phyloP scores from a whole-genome alignment of 2,113 vertebrate species.

The Spheniscus mendiculus region DNA sequence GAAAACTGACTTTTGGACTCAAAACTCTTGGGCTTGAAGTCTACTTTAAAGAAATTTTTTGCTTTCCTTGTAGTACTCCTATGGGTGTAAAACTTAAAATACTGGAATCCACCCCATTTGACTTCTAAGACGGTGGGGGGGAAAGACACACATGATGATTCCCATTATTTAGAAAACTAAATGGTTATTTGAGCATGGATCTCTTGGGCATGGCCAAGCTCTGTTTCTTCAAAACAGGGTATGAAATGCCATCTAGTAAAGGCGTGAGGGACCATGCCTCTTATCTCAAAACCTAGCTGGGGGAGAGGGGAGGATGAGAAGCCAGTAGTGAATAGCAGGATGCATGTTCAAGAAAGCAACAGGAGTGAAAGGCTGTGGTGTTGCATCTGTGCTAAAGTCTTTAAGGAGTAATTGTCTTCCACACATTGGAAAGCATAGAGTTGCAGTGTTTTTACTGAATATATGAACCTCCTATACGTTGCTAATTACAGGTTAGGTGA shows the following conservation, averaged over 20 bases:
- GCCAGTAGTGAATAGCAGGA: not conserved
- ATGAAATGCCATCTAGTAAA: not conserved
- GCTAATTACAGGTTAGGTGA: not conserved
- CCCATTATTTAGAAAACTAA: not conserved
- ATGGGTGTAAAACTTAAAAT: not conserved
- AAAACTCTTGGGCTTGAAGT: not conserved
- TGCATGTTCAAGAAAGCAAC: not conserved
- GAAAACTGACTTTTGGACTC: not conserved
- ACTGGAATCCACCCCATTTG: not conserved
- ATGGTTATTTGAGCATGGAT: not conserved
- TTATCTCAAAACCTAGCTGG: not conserved
- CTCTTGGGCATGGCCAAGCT: not conserved
- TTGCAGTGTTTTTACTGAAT: not conserved
- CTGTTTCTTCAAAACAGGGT: not conserved
- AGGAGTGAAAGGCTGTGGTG: not conserved
- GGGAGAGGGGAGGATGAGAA: not conserved
- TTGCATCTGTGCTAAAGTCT: not conserved
- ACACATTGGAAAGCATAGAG: not conserved
- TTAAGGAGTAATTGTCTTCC: not conserved
- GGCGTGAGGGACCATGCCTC: not conserved
- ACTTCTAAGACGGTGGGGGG: accelerated
- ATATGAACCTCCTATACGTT: accelerated
- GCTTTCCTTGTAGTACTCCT: not conserved
- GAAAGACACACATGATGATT: not conserved
- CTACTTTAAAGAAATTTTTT: not conserved